Conservation (phyloP, 2,888 invertebrate genomes). For the Phortica okadai region DNA sequence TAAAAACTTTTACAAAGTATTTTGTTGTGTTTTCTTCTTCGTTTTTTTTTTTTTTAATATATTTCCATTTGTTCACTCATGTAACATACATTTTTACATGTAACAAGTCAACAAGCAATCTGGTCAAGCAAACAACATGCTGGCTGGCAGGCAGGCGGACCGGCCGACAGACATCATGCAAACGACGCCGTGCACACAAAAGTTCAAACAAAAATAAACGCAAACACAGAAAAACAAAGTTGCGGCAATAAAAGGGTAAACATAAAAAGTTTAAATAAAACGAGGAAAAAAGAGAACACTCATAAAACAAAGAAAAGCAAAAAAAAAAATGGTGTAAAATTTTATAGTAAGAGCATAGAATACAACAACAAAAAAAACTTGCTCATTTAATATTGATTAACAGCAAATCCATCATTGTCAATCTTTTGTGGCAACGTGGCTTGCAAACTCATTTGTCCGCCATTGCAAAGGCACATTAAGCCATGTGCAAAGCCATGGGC, state of each 20-base stretch:
- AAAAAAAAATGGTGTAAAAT: background rate
- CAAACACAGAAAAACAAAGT: conserved; percentile 22
- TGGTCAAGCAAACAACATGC: conserved; percentile 24
- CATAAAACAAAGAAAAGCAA: background rate
- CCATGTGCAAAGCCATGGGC: background rate
- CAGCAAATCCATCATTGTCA: conserved; percentile 70
- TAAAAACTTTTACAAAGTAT: conserved; percentile 57
- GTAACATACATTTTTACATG: conserved; percentile 55
- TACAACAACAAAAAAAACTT: background rate
- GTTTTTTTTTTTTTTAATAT: background rate
- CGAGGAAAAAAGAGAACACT: too few species aligned
- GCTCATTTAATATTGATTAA: conserved; percentile 63
- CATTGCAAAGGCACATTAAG: background rate
- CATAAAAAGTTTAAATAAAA: background rate
- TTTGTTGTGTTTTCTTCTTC: background rate
- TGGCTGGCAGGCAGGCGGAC: background rate
- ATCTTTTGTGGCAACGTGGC: background rate
- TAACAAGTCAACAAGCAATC: conserved; percentile 48
- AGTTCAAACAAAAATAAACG: background rate
- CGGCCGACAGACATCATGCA: background rate
- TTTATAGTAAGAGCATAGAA: background rate
- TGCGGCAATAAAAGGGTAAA: conserved; percentile 38
- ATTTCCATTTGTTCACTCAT: background rate
- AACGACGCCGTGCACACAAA: conserved; percentile 40
- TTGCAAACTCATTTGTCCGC: background rate